A percentile compares a stretch with the other conserved stretches of the same genome.
phyloP scores from a whole-genome alignment of 2,888 invertebrate species.

The Drosophila ezoana region DNA sequence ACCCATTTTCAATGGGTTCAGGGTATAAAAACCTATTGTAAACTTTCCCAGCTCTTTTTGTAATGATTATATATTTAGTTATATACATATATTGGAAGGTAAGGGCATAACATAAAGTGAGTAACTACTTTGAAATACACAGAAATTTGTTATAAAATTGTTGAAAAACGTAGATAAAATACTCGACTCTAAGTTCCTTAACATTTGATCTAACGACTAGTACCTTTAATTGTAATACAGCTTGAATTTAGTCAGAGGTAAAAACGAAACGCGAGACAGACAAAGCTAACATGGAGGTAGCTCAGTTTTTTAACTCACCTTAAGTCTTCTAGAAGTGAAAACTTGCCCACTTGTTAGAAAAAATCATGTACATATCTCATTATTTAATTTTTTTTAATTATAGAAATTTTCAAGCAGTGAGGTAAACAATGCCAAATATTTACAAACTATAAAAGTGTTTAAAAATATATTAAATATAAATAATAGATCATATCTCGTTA shows the following conservation, averaged over 20 bases:
- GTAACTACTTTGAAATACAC: no score
- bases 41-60: no score
- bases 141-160: no score
- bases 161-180: no score
- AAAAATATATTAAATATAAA: not conserved
- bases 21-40: no score
- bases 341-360: slow-evolving; percentile 56
- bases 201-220: not conserved
- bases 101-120: no score
- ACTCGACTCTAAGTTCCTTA: no score
- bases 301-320: slow-evolving; percentile 55
- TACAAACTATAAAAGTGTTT: not conserved
- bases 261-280: slow-evolving; percentile 4
- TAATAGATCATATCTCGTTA: not conserved
- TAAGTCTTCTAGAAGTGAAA: slow-evolving; percentile 49
- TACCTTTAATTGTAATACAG: not conserved
- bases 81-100: no score
- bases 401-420: not conserved
- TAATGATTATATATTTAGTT: no score
- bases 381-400: slow-evolving; percentile 15
- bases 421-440: not conserved
- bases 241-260: not conserved
- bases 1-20: no score
- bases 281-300: not conserved
- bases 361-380: slow-evolving; percentile 22